Evolutionary conservation across 92 coral and sea anemone species (phyloP), one percentile per base, ranked within the genome.

Genomic region (Diadumene lineata): DNA sequence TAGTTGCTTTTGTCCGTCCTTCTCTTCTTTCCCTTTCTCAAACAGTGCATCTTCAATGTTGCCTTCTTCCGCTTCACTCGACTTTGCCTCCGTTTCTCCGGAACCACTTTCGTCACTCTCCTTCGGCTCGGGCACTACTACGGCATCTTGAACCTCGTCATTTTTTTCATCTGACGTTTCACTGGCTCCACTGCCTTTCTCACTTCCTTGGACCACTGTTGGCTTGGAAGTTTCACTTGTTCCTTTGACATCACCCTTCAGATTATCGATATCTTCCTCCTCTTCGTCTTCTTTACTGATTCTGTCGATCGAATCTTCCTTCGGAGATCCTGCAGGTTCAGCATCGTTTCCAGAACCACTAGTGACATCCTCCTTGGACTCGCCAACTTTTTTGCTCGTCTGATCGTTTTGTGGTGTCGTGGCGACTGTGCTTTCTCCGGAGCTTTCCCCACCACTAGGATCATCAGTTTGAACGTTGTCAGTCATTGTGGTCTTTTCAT

Each of bases 1-100:
- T 64, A 29, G 13, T 74, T 44, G 33, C 71, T 61, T 76, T 22
- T 27, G 30, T 3, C 26, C 16, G 2, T 60, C 16, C 65, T 27
- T 23, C 30, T 23, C 29, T 60, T 60, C 8, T 2, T 7, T 6
- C 7, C 32, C 94, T 8, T 69, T 84, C 29, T 89, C 88, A 57
- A 77, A 85, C 32, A 89, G 80, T 50, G 93, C 92, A 60, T 91
- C 97, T 75, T 91, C 90, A 31, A 86, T 90, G 56, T 81, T 75
- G 64, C 82, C 75, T 13, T 65, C 56, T 70, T 70, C 79, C 0
- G 46, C 43, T 21, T 74, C 64, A 13, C 6, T 38, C 60, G 60
- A 16, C 24, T 53, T 78, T 11, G 65, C 34, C 46, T 56, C 34
- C 29, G 64, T 80, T 60, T 50, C 79, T 7, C 65, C 84, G 28